Base-by-base conservation (phyloP, 2,797 vertebrate genomes). In the Melanotaenia maccullochi region DNA sequence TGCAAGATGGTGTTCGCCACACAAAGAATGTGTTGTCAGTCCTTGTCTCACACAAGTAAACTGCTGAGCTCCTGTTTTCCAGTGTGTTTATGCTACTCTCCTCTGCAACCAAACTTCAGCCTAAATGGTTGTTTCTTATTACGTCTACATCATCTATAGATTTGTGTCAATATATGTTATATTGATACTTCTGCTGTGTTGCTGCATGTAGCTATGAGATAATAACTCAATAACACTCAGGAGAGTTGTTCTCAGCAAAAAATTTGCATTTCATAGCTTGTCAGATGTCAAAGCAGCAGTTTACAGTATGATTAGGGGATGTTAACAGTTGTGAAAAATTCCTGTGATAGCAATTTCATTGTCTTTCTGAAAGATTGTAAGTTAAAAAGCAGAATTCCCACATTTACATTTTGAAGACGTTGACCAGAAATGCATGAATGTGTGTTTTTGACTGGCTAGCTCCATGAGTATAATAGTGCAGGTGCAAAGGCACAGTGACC, bases 261-360 rank as follows among this genome's bases (percentile, higher is more conserved):
- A n/a, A 69, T 28, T 32, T 57, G n/a, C 54, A 57, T 51, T 54
- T 70, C 47, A 59, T 49, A 35, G 14, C 42, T 59, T 59, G 33
- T 72, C 61, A 38, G 61, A 65, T 52, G 55, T 24, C 9, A 30
- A 44, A 55, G 38, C 35, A 38, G 28, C 1, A 2, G 32, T 38
- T 58, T 28, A 58, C 49, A 58, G 60, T 9, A 3, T 4, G 30
- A 49, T 49, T n/a, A 51, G 47, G 49, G 24, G 22, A 52, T 52
- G 24, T 52, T 52, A 24, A 24, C 49, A 51, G 7, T 22, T 22
- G 32, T 57, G 24, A 47, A 44, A 24, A 52, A 52, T 12, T 52
- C 49, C 49, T 24, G 11, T 57, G 42, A 67, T 33, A 44, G 42
- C 42, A 38, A 57, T 67, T 67, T 67, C 5, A 32, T 33, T 58